These are phyloP conservation scores for Chrosomus eos DNA, from an alignment of 2,797 vertebrate genomes.

Conservation along the genomic window DNA sequence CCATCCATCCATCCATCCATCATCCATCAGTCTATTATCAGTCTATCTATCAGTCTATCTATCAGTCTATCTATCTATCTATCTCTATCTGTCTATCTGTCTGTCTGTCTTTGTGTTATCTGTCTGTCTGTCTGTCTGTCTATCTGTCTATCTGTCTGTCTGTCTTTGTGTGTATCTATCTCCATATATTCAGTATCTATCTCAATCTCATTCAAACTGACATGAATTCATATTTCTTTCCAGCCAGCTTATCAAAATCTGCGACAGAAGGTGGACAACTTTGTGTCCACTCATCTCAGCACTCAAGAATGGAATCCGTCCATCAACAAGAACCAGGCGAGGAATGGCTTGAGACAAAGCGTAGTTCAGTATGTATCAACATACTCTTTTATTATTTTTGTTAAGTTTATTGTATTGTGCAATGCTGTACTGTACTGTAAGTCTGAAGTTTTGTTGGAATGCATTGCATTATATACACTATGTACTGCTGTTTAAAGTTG, in stretches of 20 bases:
- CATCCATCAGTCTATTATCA: too few relatives aligned
- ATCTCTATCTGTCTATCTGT: background rate
- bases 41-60: too few relatives aligned
- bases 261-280: constrained; percentile 97
- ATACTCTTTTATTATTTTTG: background rate
- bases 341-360: constrained; percentile 92
- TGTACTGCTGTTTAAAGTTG: background rate
- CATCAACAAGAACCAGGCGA: constrained; percentile 98
- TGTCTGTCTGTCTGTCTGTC: accelerated
- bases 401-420: background rate
- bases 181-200: too few relatives aligned
- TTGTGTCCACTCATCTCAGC: constrained; percentile 91
- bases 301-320: constrained; percentile 96
- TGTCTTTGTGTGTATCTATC: background rate
- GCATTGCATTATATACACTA: background rate
- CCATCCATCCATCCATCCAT: too few relatives aligned
- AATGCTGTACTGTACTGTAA: background rate
- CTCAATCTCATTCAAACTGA: background rate
- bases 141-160: accelerated
- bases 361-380: constrained; percentile 89
- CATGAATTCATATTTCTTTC: constrained; percentile 2
- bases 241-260: constrained; percentile 98
- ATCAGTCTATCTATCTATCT: background rate
- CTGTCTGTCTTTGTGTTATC: too few relatives aligned
- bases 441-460: background rate